Evolutionary conservation across 2,113 vertebrate genomes (phyloP).

Genomic region (Phaetusa simplex): DNA sequence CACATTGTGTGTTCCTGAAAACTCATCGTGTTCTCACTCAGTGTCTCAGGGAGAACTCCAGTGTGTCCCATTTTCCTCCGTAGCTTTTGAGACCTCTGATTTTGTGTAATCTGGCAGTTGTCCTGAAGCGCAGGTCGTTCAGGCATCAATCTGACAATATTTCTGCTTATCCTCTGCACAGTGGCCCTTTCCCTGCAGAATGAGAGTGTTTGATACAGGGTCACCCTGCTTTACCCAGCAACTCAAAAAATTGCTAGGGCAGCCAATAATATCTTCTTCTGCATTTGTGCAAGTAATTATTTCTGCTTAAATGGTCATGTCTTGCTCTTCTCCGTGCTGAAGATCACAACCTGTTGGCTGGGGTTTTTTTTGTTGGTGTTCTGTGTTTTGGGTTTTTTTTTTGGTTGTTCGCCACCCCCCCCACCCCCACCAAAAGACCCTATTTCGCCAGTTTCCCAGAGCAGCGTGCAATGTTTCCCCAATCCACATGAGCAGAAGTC

Average conservation of each 20-base stretch:
- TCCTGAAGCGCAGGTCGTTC: background rate
- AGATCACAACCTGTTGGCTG: background rate
- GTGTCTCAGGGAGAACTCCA: background rate
- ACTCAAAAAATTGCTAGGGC: background rate
- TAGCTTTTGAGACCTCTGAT: background rate
- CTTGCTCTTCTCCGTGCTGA: background rate
- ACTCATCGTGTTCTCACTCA: fast-evolving
- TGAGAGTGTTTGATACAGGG: background rate
- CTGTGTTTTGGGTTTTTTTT: background rate
- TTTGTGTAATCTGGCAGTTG: background rate
- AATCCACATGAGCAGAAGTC: background rate
- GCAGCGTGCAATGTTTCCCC: fast-evolving
- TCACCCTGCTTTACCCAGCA: background rate
- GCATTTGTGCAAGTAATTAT: background rate
- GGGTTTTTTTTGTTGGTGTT: background rate
- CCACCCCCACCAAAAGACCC: background rate
- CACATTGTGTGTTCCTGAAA: background rate
- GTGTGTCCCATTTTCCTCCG: fast-evolving
- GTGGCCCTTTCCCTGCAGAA: background rate
- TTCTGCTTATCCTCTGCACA: background rate
- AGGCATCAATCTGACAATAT: background rate
- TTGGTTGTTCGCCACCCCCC: fast-evolving
- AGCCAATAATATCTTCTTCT: background rate
- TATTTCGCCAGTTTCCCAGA: background rate
- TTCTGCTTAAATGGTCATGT: background rate